Percentiles rank a stretch among this genome's conserved stretches.
These are phyloP conservation scores for Trididemnum nubilum DNA, from an alignment of 23 tunicate species.

Conservation along the genomic window DNA sequence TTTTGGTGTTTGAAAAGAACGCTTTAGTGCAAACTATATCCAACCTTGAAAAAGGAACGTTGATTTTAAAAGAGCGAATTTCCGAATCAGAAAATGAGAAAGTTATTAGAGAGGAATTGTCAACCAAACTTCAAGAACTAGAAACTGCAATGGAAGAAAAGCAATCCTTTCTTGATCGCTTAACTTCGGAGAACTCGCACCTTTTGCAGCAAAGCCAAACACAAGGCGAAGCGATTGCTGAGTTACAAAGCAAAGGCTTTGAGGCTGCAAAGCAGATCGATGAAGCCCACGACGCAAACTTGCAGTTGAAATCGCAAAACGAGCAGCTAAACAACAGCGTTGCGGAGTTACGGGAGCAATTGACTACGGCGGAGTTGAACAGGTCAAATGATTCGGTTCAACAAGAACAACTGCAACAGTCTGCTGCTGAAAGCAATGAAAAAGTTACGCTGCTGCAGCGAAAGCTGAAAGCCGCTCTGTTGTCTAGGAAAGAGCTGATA, in stretches of 20 bases:
- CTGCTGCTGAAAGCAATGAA: constrained; percentile 29
- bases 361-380: neutral
- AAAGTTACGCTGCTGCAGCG: constrained; percentile 59
- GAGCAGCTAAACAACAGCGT: constrained; percentile 1
- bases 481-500: constrained; percentile 79
- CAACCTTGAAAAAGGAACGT: neutral
- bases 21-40: neutral
- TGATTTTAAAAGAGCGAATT: neutral
- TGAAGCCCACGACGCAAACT: too few relatives aligned
- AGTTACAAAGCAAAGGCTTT: neutral
- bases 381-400: neutral
- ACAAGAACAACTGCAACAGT: constrained; percentile 37
- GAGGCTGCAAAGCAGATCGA: neutral
- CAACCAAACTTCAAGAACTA: neutral
- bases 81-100: constrained; percentile 6
- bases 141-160: neutral
- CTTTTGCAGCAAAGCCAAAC: neutral
- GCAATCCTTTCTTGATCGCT: neutral
- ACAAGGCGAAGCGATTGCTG: neutral
- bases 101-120: neutral
- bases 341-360: constrained; percentile 7
- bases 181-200: neutral
- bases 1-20: neutral
- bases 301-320: too few relatives aligned
- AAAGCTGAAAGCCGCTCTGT: constrained; percentile 79